Percentiles rank a stretch among this genome's conserved stretches.
Evolutionary conservation across 30 jellyfish, hydroid and myxozoan species (phyloP).

Genomic region (Turritopsis dohrnii): DNA sequence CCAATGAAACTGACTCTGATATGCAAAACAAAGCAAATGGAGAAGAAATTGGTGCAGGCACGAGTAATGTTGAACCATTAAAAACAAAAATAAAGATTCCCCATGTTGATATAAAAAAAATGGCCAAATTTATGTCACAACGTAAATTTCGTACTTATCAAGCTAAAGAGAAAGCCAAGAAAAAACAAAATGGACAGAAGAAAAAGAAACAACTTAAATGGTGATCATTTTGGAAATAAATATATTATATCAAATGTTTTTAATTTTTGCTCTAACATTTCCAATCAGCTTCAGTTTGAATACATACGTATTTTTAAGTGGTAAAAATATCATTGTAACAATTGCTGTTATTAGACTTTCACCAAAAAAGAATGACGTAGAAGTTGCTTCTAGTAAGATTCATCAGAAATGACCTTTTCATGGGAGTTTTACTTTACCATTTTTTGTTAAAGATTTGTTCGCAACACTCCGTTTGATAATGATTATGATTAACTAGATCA

Average conservation of each 20-base stretch:
- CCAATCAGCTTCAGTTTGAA: too few species aligned
- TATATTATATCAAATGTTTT: neutral
- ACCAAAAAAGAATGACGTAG: too few species aligned
- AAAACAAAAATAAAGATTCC: constrained; percentile 16
- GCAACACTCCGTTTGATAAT: too few species aligned
- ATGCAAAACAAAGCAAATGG: neutral
- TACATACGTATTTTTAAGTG: too few species aligned
- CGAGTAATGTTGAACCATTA: neutral
- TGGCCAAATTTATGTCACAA: constrained; percentile 24
- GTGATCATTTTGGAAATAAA: neutral
- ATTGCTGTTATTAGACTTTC: too few species aligned
- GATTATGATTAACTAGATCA: too few species aligned
- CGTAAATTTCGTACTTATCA: constrained; percentile 15
- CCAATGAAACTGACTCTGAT: constrained; percentile 3
- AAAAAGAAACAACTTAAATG: constrained; percentile 15
- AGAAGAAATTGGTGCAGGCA: neutral
- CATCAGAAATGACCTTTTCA: too few species aligned
- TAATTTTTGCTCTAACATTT: neutral
- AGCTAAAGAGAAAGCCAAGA: constrained; percentile 13
- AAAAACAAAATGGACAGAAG: constrained; percentile 4
- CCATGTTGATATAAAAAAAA: constrained; percentile 12
- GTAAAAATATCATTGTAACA: too few species aligned
- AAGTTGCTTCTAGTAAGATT: too few species aligned
- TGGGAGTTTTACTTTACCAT: too few species aligned
- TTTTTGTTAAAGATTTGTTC: too few species aligned